Percentiles rank a stretch among this genome's conserved stretches.
These are phyloP conservation scores for Anthophora plumipes DNA, from an alignment of 2,888 invertebrate species.

Conservation along the genomic window DNA sequence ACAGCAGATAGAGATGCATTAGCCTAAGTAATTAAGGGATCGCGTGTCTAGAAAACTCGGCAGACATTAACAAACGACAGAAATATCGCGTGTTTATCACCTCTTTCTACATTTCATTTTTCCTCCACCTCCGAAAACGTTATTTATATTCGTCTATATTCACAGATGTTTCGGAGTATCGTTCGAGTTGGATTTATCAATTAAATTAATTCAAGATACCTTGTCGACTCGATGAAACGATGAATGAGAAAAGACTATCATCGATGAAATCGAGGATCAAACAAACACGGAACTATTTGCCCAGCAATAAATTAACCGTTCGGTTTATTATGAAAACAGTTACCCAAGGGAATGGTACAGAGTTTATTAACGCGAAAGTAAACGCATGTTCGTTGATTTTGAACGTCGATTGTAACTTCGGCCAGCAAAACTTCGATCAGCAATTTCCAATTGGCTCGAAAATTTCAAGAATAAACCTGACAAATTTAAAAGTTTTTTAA, in stretches of 20 bases:
- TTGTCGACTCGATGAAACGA: neutral
- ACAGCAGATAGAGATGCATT: neutral
- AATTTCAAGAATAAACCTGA: too few relatives aligned
- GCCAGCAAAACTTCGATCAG: too few relatives aligned
- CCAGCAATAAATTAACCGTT: neutral
- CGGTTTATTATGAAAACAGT: neutral
- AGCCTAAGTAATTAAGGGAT: slow-evolving; percentile 2
- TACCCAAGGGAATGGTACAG: neutral
- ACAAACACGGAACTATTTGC: slow-evolving; percentile 9
- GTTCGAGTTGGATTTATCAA: neutral
- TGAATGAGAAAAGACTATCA: neutral
- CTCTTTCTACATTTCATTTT: too few relatives aligned
- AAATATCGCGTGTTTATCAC: neutral
- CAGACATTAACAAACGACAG: neutral
- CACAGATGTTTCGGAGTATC: neutral
- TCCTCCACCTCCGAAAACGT: neutral
- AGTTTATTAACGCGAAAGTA: neutral
- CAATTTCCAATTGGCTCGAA: too few relatives aligned
- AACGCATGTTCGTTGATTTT: neutral
- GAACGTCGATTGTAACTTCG: slow-evolving; percentile 4
- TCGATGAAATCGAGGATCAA: neutral
- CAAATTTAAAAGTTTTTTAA: too few relatives aligned
- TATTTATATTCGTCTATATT: too few relatives aligned
- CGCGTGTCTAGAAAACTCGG: slow-evolving; percentile 1
- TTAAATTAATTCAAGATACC: neutral